phyloP scores from a whole-genome alignment of 2,888 invertebrate species.

The Tridacna gigas region DNA sequence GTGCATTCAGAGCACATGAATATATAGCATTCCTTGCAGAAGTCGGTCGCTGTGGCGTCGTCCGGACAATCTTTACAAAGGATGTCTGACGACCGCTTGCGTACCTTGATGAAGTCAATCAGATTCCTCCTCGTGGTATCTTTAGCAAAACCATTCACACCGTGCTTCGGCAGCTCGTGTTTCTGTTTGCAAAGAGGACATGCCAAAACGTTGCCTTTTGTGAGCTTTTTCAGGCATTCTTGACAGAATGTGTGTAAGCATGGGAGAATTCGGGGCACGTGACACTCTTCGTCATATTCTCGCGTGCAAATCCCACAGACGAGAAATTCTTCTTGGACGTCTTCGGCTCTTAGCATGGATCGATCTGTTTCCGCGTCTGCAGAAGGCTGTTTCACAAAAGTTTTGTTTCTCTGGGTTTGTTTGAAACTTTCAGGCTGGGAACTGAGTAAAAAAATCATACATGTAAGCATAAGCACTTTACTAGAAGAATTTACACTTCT shows the following conservation, averaged over 20 bases:
- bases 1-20: slow-evolving; percentile 70
- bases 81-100: slow-evolving; percentile 65
- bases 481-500: too few relatives aligned
- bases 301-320: slow-evolving; percentile 67
- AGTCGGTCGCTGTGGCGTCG: slow-evolving; percentile 65
- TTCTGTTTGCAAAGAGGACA: slow-evolving; percentile 69
- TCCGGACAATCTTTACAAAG: slow-evolving; percentile 71
- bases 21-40: slow-evolving; percentile 71
- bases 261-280: slow-evolving; percentile 66
- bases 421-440: neutral
- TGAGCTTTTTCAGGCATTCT: slow-evolving; percentile 60
- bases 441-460: neutral
- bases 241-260: slow-evolving; percentile 71
- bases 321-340: slow-evolving; percentile 70
- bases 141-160: slow-evolving; percentile 63
- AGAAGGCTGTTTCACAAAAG: slow-evolving; percentile 36
- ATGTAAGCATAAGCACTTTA: too few relatives aligned
- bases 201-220: slow-evolving; percentile 38
- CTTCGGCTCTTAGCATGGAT: slow-evolving; percentile 65
- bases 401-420: slow-evolving; percentile 18
- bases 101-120: slow-evolving; percentile 67
- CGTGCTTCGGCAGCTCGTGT: slow-evolving; percentile 56
- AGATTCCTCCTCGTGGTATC: slow-evolving; percentile 68
- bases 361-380: neutral
- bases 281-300: slow-evolving; percentile 64